Conservation (phyloP, 2,797 vertebrate species). For the Morelia viridis region DNA sequence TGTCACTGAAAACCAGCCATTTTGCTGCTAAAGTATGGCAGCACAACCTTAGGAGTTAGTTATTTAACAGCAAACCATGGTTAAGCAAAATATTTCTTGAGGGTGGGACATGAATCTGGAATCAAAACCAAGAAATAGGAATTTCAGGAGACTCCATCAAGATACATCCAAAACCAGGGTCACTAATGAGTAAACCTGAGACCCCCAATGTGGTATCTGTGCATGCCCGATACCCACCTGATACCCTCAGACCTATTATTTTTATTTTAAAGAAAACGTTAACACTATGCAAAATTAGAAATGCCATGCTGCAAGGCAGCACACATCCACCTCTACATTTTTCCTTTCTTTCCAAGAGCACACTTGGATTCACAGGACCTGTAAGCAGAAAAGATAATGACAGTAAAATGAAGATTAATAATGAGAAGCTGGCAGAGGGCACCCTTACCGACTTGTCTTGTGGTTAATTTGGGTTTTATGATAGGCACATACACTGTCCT, state of each 20-base stretch:
- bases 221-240: not conserved
- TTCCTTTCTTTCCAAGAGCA: not conserved
- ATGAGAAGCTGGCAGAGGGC: not conserved
- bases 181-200: not conserved
- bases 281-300: not conserved
- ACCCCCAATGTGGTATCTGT: not conserved
- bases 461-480: not conserved
- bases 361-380: not conserved
- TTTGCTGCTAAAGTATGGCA: not conserved
- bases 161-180: not conserved
- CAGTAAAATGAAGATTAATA: not conserved
- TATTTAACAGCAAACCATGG: not conserved
- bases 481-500: not conserved
- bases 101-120: not conserved
- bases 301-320: not conserved
- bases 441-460: not conserved
- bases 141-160: not conserved
- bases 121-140: not conserved
- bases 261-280: not conserved
- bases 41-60: not conserved
- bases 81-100: not conserved
- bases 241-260: not conserved
- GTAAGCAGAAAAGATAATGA: not conserved
- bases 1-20: not conserved
- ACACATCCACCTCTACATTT: not conserved